phyloP scores from a whole-genome alignment of 1,140 invertebrate genomes.

The Musca domestica region DNA sequence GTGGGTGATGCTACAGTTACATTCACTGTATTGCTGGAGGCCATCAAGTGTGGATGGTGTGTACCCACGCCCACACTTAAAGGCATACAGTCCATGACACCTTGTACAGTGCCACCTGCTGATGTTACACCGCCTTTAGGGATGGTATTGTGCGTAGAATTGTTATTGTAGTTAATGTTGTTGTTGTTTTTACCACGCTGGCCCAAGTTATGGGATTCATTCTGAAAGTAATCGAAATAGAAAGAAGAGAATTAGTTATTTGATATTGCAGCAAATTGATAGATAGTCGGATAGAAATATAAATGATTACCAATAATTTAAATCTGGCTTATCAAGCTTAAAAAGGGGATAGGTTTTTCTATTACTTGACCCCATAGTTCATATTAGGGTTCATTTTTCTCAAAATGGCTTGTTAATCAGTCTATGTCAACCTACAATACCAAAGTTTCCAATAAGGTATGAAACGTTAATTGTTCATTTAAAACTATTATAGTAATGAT shows the following conservation, averaged over 20 bases:
- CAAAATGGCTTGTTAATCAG: too few species aligned
- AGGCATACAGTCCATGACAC: conserved; percentile 47
- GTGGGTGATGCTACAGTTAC: conserved; percentile 13
- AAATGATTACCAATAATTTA: conserved; percentile 8
- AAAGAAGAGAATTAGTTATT: too few species aligned
- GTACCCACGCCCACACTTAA: conserved; percentile 35
- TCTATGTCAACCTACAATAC: too few species aligned
- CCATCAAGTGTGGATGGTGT: conserved; percentile 39
- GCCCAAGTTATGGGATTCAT: conserved; percentile 44
- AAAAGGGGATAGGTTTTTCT: too few species aligned
- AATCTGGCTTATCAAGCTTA: too few species aligned
- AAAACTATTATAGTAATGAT: too few species aligned
- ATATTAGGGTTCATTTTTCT: too few species aligned
- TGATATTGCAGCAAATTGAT: background rate
- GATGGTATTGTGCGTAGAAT: conserved; percentile 35
- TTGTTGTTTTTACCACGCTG: conserved; percentile 11
- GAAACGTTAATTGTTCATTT: too few species aligned
- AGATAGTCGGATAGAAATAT: background rate
- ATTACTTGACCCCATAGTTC: too few species aligned
- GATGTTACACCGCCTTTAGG: conserved; percentile 33
- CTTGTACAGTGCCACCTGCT: conserved; percentile 35
- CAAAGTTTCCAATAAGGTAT: too few species aligned
- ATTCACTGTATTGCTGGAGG: conserved; percentile 24
- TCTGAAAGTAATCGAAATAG: conserved; percentile 32
- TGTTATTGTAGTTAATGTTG: conserved; percentile 33